Percentiles rank a stretch among this genome's conserved stretches.
phyloP scores from a whole-genome alignment of 2,797 vertebrate genomes.

The Myripristis jacobus region DNA sequence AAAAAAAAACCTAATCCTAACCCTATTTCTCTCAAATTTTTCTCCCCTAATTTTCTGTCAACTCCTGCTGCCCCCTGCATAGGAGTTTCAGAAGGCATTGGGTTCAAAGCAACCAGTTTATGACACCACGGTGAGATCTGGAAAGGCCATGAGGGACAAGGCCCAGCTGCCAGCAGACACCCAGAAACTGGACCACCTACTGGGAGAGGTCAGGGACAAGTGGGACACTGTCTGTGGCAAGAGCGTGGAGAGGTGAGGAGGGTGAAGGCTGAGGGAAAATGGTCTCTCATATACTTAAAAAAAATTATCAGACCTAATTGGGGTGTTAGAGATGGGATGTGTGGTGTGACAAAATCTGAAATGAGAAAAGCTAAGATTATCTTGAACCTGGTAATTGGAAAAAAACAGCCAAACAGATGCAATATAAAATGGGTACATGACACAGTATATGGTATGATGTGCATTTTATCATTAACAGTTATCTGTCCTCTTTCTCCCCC shows the following conservation, averaged over 20 bases:
- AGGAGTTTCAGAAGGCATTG: slow-evolving; percentile 98
- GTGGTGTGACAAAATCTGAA: background rate
- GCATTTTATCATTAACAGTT: background rate
- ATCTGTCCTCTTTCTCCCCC: slow-evolving; percentile 9
- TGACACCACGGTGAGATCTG: slow-evolving; percentile 96
- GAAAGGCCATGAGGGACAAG: slow-evolving; percentile 95
- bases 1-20: too few relatives aligned
- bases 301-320: background rate
- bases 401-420: too few relatives aligned
- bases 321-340: background rate
- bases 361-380: too few relatives aligned
- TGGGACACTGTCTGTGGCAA: slow-evolving; percentile 99
- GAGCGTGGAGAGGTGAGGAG: slow-evolving; percentile 93
- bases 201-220: slow-evolving; percentile 97
- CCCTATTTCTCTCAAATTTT: background rate
- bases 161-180: slow-evolving; percentile 90
- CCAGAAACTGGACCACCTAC: slow-evolving; percentile 93
- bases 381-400: background rate
- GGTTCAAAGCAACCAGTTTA: slow-evolving; percentile 98
- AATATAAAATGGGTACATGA: too few relatives aligned
- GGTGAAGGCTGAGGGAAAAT: background rate
- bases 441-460: too few relatives aligned
- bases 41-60: background rate
- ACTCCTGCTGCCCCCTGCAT: slow-evolving; percentile 7
- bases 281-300: background rate